These are phyloP conservation scores for Eristalis intricaria DNA, from an alignment of 2,888 invertebrate species.

Conservation along the genomic window DNA sequence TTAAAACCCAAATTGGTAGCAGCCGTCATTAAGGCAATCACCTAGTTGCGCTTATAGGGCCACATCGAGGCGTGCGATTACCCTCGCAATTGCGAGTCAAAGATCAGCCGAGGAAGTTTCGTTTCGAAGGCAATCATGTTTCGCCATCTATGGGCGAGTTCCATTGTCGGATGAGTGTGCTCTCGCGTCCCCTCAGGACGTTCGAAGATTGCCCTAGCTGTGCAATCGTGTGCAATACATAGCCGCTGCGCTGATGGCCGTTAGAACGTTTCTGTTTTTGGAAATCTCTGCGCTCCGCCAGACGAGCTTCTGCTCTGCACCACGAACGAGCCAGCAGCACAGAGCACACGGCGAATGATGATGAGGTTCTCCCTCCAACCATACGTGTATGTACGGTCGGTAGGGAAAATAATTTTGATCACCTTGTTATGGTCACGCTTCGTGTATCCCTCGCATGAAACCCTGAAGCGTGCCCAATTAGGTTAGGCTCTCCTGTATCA, in stretches of 20 bases:
- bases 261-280: slow-evolving; percentile 55
- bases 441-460: slow-evolving; percentile 73
- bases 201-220: slow-evolving; percentile 43
- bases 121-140: slow-evolving; percentile 39
- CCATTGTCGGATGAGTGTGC: background rate
- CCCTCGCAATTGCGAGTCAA: slow-evolving; percentile 26
- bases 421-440: slow-evolving; percentile 74
- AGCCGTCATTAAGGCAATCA: slow-evolving; percentile 47
- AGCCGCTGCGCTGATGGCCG: slow-evolving; percentile 30
- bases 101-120: slow-evolving; percentile 39
- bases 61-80: slow-evolving; percentile 28
- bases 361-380: slow-evolving; percentile 24
- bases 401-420: slow-evolving; percentile 62
- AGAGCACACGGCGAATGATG: background rate
- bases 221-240: slow-evolving; percentile 28
- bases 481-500: slow-evolving; percentile 71
- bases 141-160: slow-evolving; percentile 45
- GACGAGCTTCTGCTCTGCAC: too few relatives aligned
- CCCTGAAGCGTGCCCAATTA: slow-evolving; percentile 75
- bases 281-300: slow-evolving; percentile 29
- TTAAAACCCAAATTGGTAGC: slow-evolving; percentile 9
- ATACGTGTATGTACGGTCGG: background rate
- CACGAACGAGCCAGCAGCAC: background rate
- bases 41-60: slow-evolving; percentile 43
- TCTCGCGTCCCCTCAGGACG: slow-evolving; percentile 27